Percentiles rank a stretch among this genome's conserved stretches.
These are phyloP conservation scores for Ophion ellenae DNA, from an alignment of 2,888 invertebrate genomes.

Conservation along the genomic window DNA sequence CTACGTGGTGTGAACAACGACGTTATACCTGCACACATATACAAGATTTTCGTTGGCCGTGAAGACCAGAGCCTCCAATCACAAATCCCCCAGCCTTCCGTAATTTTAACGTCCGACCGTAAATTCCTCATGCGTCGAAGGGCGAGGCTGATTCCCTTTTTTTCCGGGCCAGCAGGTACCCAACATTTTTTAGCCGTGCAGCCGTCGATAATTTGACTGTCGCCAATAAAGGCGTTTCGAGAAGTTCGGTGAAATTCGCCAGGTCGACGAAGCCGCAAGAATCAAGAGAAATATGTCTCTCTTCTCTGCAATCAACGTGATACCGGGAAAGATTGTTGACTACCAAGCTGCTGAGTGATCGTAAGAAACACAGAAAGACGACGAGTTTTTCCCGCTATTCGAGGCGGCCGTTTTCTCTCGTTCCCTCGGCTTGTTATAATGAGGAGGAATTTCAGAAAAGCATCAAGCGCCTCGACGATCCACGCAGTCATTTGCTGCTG, in stretches of 20 bases:
- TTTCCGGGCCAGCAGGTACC: conserved; percentile 14
- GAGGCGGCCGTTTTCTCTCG: conserved; percentile 8
- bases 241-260: neutral
- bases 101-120: conserved; percentile 61
- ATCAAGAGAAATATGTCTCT: conserved; percentile 29
- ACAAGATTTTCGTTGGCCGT: neutral
- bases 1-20: conserved; percentile 12
- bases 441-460: conserved; percentile 63
- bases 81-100: conserved; percentile 34
- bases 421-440: conserved; percentile 49
- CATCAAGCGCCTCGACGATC: conserved; percentile 52
- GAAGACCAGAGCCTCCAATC: conserved; percentile 21
- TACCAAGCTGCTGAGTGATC: neutral
- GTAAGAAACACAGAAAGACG: conserved; percentile 32
- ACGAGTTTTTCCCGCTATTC: conserved; percentile 53
- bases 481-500: conserved; percentile 71
- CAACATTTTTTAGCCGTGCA: conserved; percentile 27
- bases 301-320: conserved; percentile 27
- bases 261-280: conserved; percentile 15
- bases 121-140: conserved; percentile 65
- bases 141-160: conserved; percentile 50
- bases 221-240: no score
- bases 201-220: neutral
- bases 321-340: neutral
- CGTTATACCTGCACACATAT: neutral